Conservation (phyloP, 2,797 vertebrate species). For the Cetoscarus ocellatus region DNA sequence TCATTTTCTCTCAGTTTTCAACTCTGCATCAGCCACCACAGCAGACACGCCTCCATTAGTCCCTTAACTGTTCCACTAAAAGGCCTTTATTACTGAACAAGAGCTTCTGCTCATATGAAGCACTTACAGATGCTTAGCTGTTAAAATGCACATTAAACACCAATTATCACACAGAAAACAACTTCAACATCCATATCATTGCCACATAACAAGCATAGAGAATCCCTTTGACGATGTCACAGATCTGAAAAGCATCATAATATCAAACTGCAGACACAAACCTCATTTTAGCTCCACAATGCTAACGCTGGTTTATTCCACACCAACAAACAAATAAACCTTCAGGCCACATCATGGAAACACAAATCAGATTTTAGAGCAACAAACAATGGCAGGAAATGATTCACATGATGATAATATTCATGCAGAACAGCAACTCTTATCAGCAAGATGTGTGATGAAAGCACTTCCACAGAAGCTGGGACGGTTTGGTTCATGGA, state of each 20-base stretch:
- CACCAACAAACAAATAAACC: not conserved
- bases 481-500: too few species aligned
- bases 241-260: not conserved
- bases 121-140: not conserved
- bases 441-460: too few species aligned
- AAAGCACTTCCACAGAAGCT: too few species aligned
- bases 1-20: not conserved
- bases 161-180: constrained; percentile 6
- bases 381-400: not conserved
- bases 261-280: not conserved
- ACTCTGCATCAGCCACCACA: not conserved
- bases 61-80: not conserved
- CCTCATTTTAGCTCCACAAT: not conserved
- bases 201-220: too few species aligned
- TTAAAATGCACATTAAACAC: constrained; percentile 6
- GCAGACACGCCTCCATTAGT: not conserved
- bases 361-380: constrained; percentile 1
- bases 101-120: not conserved
- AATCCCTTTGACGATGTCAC: not conserved
- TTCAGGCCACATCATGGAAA: constrained; percentile 15
- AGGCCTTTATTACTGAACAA: not conserved
- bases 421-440: too few species aligned
- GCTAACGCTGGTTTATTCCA: too few species aligned
- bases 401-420: too few species aligned
- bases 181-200: not conserved